A percentile compares a stretch with the other conserved stretches of the same genome.
Conservation (phyloP, 2,797 vertebrate species). For the Tragopan temminckii region DNA sequence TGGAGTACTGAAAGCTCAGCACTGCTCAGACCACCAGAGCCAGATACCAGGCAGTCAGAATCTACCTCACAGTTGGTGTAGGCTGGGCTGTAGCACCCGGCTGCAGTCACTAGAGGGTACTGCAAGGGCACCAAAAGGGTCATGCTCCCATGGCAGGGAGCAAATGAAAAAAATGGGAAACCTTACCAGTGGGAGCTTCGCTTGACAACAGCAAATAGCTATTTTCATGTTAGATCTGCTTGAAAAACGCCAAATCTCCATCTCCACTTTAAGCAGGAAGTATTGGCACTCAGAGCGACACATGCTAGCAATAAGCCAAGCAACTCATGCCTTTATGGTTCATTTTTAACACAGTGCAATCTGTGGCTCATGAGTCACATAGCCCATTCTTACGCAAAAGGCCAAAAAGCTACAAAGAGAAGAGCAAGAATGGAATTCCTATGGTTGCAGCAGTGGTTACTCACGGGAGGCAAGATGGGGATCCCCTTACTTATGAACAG, state of each 20-base stretch:
- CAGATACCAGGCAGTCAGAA: not conserved
- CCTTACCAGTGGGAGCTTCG: not conserved
- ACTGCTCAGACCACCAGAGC: not conserved
- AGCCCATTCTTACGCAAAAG: not conserved
- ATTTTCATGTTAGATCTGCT: not conserved
- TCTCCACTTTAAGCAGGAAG: not conserved
- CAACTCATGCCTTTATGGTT: not conserved
- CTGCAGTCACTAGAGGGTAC: not conserved
- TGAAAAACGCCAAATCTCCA: not conserved
- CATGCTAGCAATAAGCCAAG: not conserved
- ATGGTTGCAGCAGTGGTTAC: not conserved
- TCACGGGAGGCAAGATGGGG: not conserved
- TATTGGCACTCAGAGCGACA: not conserved
- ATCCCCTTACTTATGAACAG: constrained; percentile 3
- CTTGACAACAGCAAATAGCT: fast-evolving
- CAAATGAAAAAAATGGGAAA: not conserved
- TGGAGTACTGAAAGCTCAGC: not conserved
- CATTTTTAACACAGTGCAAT: not conserved
- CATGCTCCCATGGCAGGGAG: not conserved
- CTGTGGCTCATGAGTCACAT: not conserved
- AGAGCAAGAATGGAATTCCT: not conserved
- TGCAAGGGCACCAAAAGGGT: not conserved
- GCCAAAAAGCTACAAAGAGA: not conserved
- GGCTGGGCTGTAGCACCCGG: not conserved
- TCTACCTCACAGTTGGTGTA: not conserved